Evolutionary conservation across 37 sponge, comb jelly and placozoan species (phyloP), one percentile per base, ranked within the genome.

Genomic region (Hormiphora californensis): DNA sequence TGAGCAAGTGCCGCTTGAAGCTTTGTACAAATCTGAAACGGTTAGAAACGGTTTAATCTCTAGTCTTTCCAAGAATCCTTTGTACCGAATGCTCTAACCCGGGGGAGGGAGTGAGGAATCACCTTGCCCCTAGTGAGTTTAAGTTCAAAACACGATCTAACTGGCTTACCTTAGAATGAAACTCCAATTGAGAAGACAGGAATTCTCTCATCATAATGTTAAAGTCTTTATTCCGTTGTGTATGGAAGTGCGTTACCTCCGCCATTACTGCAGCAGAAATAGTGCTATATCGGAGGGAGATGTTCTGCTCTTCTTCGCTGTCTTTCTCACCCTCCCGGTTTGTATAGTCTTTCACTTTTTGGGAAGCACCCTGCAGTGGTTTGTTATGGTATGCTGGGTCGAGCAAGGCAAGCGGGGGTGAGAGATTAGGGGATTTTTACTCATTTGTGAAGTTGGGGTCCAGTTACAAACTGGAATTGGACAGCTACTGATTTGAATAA

Each of bases 221-320:
- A 27, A 96, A 91, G 87, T 96, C 96, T n/a, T 88, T 69, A 0
- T 92, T 89, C 55, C 94, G 86, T 54, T 96, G 92, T 22, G 65
- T 88, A 54, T 96, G 94, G 55, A 93, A 96, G 69, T 96, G 96
- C 57, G 91, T 59, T 31, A 96, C 88, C 81, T 96, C 96, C 54
- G 94, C 91, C 90, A 86, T 53, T 37, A 68, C 63, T 0, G 85
- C 61, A 38, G 78, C 37, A 1, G 78, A 86, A 1, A 89, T 46
- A 36, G 63, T 55, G 87, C 49, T 87, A 30, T 41, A 87, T 17
- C 61, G 61, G 17, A 51, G 54, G 8, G 51, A 55, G 54, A 87
- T 55, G 39, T 86, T 73, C 44, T 33, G 46, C 43, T 39, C 81
- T 46, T 73, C 81, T n/a, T 73, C 81, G 7, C 27, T 46, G 43